Evolutionary conservation across 2,797 vertebrate species (phyloP).

Genomic region (Notoglanidium macrostoma): DNA sequence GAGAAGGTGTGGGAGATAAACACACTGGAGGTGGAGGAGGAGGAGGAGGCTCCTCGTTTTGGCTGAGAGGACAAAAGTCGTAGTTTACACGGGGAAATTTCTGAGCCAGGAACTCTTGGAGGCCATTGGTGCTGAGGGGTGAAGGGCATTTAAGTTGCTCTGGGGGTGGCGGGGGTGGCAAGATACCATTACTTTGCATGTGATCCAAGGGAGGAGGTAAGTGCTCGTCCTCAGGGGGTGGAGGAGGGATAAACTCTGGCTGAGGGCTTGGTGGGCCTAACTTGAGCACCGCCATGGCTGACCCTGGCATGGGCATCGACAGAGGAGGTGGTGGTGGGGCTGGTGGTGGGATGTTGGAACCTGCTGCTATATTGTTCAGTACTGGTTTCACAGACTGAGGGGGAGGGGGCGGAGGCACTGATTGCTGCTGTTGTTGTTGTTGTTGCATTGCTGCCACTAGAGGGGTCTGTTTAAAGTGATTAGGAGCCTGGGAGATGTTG

Average conservation of each 20-base stretch:
- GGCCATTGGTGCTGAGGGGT: conserved; percentile 70
- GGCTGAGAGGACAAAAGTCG: conserved; percentile 60
- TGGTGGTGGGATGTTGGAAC: conserved; percentile 67
- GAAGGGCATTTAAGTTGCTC: conserved; percentile 56
- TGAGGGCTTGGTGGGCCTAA: conserved; percentile 74
- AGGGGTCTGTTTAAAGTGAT: conserved; percentile 65
- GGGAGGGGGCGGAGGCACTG: conserved; percentile 48
- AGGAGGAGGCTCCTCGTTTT: conserved; percentile 55
- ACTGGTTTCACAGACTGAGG: conserved; percentile 71
- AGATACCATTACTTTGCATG: conserved; percentile 67
- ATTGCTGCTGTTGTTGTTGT: conserved; percentile 39
- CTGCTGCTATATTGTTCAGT: conserved; percentile 71
- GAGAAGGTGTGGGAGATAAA: conserved; percentile 73
- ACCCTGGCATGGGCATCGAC: conserved; percentile 75
- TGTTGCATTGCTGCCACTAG: conserved; percentile 47
- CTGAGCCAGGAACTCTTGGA: conserved; percentile 78
- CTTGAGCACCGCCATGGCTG: conserved; percentile 83
- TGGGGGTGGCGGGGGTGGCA: conserved; percentile 61
- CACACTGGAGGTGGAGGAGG: conserved; percentile 57
- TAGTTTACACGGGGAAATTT: conserved; percentile 86
- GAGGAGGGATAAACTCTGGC: conserved; percentile 72
- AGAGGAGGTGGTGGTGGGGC: conserved; percentile 78
- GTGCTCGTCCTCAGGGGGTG: conserved; percentile 63
- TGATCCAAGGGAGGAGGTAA: conserved; percentile 63
- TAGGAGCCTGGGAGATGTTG: conserved; percentile 72